Evolutionary conservation across 2,888 invertebrate species (phyloP).

Genomic region (Dioctria rufipes): DNA sequence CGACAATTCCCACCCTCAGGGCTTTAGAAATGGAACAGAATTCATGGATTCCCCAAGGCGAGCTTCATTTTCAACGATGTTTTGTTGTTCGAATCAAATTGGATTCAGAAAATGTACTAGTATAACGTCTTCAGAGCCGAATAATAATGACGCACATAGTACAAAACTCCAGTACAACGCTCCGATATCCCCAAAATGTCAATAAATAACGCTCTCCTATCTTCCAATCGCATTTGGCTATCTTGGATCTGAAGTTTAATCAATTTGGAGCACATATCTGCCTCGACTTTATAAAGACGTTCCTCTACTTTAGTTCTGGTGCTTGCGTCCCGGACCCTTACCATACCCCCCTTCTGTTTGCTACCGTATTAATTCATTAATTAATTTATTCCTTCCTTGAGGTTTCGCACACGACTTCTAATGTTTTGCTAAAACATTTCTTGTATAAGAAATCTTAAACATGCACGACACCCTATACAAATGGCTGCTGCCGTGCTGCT

Average conservation of each 20-base stretch:
- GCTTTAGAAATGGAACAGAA: neutral
- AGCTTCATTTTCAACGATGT: constrained; percentile 18
- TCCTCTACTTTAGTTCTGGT: constrained; percentile 9
- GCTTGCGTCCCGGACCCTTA: neutral
- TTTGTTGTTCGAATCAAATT: constrained; percentile 33
- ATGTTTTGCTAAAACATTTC: constrained; percentile 50
- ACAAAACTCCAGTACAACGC: constrained; percentile 48
- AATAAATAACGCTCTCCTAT: constrained; percentile 57
- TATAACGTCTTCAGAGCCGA: constrained; percentile 32
- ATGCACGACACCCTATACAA: constrained; percentile 10
- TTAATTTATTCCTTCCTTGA: constrained; percentile 59
- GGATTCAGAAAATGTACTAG: constrained; percentile 30
- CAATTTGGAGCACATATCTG: constrained; percentile 58
- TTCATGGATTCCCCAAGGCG: constrained; percentile 9
- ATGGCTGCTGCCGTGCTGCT: neutral
- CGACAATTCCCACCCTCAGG: neutral
- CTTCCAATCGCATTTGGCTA: constrained; percentile 58
- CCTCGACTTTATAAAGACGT: constrained; percentile 53
- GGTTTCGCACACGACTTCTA: constrained; percentile 53
- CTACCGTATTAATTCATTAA: constrained; percentile 57
- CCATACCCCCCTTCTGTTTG: neutral
- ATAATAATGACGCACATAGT: constrained; percentile 35
- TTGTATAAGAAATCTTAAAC: constrained; percentile 37
- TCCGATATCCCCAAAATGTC: constrained; percentile 58
- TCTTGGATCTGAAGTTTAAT: constrained; percentile 58